Percentiles rank a stretch among this genome's conserved stretches.
phyloP scores from a whole-genome alignment of 2,797 vertebrate species.

The Amblyraja radiata region DNA sequence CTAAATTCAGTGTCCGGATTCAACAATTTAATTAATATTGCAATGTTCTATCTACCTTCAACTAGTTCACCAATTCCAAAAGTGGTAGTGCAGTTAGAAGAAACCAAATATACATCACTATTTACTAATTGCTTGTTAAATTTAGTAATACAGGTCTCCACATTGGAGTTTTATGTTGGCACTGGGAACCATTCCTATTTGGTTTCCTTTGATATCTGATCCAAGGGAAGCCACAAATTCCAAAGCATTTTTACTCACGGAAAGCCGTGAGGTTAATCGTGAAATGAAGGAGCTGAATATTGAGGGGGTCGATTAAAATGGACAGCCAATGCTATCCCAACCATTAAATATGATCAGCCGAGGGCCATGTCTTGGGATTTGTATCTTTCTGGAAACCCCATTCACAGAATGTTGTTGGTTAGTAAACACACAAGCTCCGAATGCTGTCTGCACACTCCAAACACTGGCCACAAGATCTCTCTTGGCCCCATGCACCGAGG shows the following conservation, averaged over 20 bases:
- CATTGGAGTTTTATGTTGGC: background rate
- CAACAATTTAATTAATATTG: background rate
- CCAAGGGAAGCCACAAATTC: background rate
- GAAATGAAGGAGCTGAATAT: too few species aligned
- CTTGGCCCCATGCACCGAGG: too few species aligned
- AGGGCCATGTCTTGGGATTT: background rate
- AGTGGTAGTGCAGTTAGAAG: too few species aligned
- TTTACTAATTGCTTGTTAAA: background rate
- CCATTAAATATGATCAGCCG: too few species aligned
- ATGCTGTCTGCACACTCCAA: background rate
- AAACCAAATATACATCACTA: background rate
- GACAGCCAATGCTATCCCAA: too few species aligned
- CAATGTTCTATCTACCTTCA: background rate
- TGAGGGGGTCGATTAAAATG: too few species aligned
- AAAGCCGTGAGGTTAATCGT: background rate
- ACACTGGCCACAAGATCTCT: too few species aligned
- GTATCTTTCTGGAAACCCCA: background rate
- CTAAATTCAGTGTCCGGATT: background rate
- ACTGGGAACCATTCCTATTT: background rate
- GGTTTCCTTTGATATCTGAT: background rate
- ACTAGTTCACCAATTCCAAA: background rate
- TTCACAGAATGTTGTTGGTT: background rate
- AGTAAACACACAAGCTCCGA: background rate
- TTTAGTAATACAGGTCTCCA: background rate
- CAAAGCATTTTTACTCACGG: background rate